Evolutionary conservation across 64 coral and sea anemone species (phyloP).

Genomic region (Pachyseris speciosa): DNA sequence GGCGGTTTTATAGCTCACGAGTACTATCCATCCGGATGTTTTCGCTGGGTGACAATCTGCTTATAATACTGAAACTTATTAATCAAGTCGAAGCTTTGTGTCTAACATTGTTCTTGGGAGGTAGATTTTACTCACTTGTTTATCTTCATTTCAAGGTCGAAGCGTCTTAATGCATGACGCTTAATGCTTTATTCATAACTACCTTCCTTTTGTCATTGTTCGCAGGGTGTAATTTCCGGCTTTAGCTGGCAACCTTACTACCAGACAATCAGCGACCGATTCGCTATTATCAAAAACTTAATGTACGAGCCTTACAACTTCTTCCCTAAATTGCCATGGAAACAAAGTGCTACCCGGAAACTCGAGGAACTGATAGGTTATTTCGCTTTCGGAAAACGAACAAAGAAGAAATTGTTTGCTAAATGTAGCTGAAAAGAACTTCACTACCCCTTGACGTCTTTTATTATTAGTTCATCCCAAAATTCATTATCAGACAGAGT

Average conservation of each 20-base stretch:
- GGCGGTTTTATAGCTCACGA: no score
- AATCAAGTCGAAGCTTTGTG: not conserved
- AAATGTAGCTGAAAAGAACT: no score
- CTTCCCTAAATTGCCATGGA: no score
- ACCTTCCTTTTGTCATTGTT: not conserved
- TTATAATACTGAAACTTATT: not conserved
- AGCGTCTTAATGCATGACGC: not conserved
- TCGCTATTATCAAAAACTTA: no score
- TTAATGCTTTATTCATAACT: not conserved
- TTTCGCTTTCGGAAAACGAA: no score
- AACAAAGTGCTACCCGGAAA: not conserved
- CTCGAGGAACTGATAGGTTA: no score
- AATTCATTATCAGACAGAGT: not conserved
- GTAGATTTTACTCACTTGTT: not conserved
- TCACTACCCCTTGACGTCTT: not conserved
- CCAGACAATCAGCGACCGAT: not conserved
- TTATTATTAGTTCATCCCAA: not conserved
- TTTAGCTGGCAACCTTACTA: not conserved
- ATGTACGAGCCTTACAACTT: no score
- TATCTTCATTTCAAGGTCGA: not conserved
- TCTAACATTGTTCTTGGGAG: not conserved
- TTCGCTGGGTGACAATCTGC: not conserved
- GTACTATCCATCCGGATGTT: no score
- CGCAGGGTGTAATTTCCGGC: constrained; percentile 2
- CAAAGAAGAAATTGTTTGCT: no score